Evolutionary conservation across 2,888 invertebrate species (phyloP).

Genomic region (Dasypogon diadema): DNA sequence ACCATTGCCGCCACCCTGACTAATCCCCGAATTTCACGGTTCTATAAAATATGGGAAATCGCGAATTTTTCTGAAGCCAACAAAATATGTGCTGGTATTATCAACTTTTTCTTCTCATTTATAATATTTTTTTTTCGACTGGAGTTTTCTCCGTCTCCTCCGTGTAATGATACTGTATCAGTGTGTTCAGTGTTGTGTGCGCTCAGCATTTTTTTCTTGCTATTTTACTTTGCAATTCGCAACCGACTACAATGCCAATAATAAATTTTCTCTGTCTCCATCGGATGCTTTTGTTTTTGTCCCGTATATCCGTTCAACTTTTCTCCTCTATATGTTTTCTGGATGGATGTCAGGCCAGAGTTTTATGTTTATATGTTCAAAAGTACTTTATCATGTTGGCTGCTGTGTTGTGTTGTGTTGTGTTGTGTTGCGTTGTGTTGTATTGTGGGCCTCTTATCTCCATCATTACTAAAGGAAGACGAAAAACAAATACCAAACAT

Average conservation of each 20-base stretch:
- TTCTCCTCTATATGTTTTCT: conserved; percentile 11
- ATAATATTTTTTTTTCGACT: conserved; percentile 35
- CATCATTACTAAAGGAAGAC: conserved; percentile 19
- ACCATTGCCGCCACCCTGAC: background rate
- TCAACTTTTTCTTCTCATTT: conserved; percentile 46
- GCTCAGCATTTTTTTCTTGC: conserved; percentile 31
- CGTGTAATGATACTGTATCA: background rate
- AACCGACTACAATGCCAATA: conserved; percentile 48
- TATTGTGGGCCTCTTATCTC: conserved; percentile 39
- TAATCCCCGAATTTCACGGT: conserved; percentile 36
- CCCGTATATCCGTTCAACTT: conserved; percentile 30
- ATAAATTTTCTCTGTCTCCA: conserved; percentile 47
- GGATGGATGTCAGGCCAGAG: conserved; percentile 43
- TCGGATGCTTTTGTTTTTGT: conserved; percentile 48
- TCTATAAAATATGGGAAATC: conserved; percentile 22
- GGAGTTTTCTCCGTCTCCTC: background rate
- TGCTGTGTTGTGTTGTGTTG: too few relatives aligned
- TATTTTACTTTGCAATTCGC: conserved; percentile 45
- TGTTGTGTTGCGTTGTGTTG: background rate
- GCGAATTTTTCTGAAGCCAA: conserved; percentile 20
- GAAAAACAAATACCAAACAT: conserved; percentile 37
- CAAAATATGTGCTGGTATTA: conserved; percentile 36
- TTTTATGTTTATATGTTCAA: conserved; percentile 41
- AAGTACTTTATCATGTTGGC: conserved; percentile 44
- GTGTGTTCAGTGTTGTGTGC: background rate